phyloP scores from a whole-genome alignment of 1,140 invertebrate species.

The Brachionus calyciflorus region DNA sequence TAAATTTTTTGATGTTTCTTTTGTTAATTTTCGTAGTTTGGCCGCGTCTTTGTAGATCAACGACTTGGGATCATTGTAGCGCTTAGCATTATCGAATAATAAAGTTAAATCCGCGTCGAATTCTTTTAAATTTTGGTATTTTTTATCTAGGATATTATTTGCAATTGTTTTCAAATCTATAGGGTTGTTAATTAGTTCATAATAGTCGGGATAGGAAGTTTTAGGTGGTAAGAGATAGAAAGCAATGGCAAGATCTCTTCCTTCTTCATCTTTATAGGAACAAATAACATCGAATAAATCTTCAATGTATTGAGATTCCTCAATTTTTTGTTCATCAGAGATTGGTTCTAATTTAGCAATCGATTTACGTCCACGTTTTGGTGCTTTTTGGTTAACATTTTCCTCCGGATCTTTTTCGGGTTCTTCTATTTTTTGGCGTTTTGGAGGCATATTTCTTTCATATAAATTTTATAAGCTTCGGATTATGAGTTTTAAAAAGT shows the following conservation, averaged over 20 bases:
- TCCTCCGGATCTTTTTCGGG: no score
- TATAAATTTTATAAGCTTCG: no score
- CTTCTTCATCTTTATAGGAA: slow-evolving; percentile 57
- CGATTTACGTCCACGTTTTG: no score
- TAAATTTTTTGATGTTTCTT: slow-evolving; percentile 57
- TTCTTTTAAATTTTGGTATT: slow-evolving; percentile 79
- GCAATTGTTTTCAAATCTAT: slow-evolving; percentile 90
- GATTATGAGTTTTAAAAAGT: no score
- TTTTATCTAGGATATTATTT: slow-evolving; percentile 58
- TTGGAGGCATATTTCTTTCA: no score
- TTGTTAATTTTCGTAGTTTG: slow-evolving; percentile 77
- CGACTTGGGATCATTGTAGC: slow-evolving; percentile 95
- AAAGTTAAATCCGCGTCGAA: slow-evolving; percentile 87
- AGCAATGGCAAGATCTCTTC: slow-evolving; percentile 79
- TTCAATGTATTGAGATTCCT: slow-evolving; percentile 18
- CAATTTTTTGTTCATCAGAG: no score
- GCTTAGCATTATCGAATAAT: slow-evolving; percentile 84
- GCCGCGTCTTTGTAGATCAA: slow-evolving; percentile 95
- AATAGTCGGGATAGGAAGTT: slow-evolving; percentile 89
- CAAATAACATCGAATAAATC: slow-evolving; percentile 27
- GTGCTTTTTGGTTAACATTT: no score
- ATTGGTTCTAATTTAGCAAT: no score
- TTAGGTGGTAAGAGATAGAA: slow-evolving; percentile 90
- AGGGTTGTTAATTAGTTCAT: slow-evolving; percentile 93
- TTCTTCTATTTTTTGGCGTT: no score